Base-by-base conservation (phyloP, 2,888 invertebrate genomes). In the Synergus japonicus region DNA sequence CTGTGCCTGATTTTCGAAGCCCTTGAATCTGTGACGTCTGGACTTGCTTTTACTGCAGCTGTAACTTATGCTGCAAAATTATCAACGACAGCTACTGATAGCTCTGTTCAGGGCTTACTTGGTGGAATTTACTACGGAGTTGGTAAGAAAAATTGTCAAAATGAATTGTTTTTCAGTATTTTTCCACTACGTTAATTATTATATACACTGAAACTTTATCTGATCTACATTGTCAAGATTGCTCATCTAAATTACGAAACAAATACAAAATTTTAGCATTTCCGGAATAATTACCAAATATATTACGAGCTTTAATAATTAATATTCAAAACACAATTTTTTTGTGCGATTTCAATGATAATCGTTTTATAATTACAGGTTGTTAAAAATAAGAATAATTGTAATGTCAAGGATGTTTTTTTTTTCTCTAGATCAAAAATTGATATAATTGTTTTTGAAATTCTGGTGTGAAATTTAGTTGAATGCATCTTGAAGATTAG, bases 41-140 rank as follows among this genome's bases (percentile, higher is more conserved):
- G 96, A 46, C 92, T 96, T 82, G 95, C 96, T 76, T 95, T 96
- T 90, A 96, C 96, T 0, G 96, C 96, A 0, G 96, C 96, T 29
- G 96, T 96, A 49, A 96, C 96, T 76, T 96, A 96, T 88, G 96
- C 96, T 0, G 96, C 96, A 0, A 94, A 95, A 79, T 93, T 96
- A 9, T 96, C 96, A 1, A 95, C 95, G 4, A 94, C 95, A 76
- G 95, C 95, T 63, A 96, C 96, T 0, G 96, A 96, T 86, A 95
- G 96, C 10, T 96, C 96, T 15, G 94, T 96, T 84, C 96, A 96
- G 91, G 96, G 96, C 15, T 93, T 96, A 83, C 93, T 96, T 13
- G 96, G 96, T n/a, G 96, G 96, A 22, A 92, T 96, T n/a, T 96
- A 96, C 89, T 96, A 95, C 88, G 96, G 96, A 85, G 95, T 96